phyloP scores from a whole-genome alignment of 2,797 vertebrate genomes.

The Geotrypetes seraphini region DNA sequence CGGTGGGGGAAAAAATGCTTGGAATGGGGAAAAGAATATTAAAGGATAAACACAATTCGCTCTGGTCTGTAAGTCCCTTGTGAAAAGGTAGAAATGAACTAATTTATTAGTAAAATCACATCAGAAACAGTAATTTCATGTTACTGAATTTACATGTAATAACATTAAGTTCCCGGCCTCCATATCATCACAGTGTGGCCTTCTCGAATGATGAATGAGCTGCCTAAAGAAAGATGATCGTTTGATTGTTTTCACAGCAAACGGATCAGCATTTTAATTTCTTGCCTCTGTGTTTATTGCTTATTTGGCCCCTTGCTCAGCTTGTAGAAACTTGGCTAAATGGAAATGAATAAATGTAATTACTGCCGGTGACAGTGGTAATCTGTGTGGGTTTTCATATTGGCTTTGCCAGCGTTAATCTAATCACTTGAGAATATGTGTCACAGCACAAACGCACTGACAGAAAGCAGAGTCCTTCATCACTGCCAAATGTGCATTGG shows the following conservation, averaged over 20 bases:
- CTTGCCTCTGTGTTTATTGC: conserved; percentile 77
- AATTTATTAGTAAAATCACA: conserved; percentile 80
- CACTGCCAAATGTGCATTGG: conserved; percentile 29
- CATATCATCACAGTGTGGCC: conserved; percentile 55
- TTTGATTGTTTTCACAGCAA: conserved; percentile 79
- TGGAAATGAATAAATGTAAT: conserved; percentile 82
- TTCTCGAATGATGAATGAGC: conserved; percentile 68
- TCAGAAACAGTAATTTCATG: conserved; percentile 74
- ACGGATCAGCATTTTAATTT: conserved; percentile 83
- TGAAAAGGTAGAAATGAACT: conserved; percentile 67
- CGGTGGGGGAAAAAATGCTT: too few relatives aligned
- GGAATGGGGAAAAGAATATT: too few relatives aligned
- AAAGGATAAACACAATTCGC: too few relatives aligned
- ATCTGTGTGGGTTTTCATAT: conserved; percentile 74
- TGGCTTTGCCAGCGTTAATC: conserved; percentile 70
- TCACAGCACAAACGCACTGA: conserved; percentile 60
- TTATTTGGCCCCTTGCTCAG: conserved; percentile 71
- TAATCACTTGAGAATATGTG: conserved; percentile 68
- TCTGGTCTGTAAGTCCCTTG: too few relatives aligned
- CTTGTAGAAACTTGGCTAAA: conserved; percentile 76
- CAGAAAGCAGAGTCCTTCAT: conserved; percentile 56
- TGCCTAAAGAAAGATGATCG: conserved; percentile 74
- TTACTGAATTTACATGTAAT: conserved; percentile 82
- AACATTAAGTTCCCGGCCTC: conserved; percentile 60
- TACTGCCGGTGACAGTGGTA: conserved; percentile 71